Evolutionary conservation across 2,113 vertebrate genomes (phyloP), one percentile per base, ranked within the genome.

Genomic region (Marmota flaviventris): DNA sequence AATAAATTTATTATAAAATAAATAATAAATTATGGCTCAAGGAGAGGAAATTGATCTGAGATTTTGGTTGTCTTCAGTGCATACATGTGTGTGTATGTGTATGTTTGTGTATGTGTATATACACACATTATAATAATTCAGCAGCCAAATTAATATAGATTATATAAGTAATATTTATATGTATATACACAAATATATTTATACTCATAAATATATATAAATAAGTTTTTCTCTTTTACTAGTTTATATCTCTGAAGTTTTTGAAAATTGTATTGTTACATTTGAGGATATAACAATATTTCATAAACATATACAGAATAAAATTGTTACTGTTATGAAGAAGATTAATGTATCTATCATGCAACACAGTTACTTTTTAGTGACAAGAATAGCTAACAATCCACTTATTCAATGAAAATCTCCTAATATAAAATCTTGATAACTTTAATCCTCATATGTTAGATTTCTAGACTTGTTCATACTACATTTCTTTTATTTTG

Each of bases 11-110:
- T 65, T 29, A 11, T 29, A 32, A 16, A 56, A 56, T 39, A 51
- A 72, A 51, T 48, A 88, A 61, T 72, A 92, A 85, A 73, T 73
- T 92, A 87, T 58, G 48, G 56, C 39, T 94, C 24, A 81, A 91
- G 32, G 22, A 85, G 32, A 90, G n/a, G 14, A 79, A 94, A 96
- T 14, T 81, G 51, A 63, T 20, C 37, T 92, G 56, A 77, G 69
- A 61, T 91, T 89, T 93, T 83, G 76, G 24, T 72, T 89, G 61
- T 61, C 58, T 61, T 61, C 14, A 58, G 4, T 67, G 29, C 34
- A 5, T 32, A 16, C 34, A 5, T 67, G 14, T 65, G 25, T 65
- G 25, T 67, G 13, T 34, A 13, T 69, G 32, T 69, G 65, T 69
- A 14, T 32, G 5, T 14, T 4, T 29, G 10, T 12, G 10, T 69